A percentile compares a stretch with the other conserved stretches of the same genome.
Conservation (phyloP, 1,140 invertebrate genomes). For the Xylocopa sonorina region DNA sequence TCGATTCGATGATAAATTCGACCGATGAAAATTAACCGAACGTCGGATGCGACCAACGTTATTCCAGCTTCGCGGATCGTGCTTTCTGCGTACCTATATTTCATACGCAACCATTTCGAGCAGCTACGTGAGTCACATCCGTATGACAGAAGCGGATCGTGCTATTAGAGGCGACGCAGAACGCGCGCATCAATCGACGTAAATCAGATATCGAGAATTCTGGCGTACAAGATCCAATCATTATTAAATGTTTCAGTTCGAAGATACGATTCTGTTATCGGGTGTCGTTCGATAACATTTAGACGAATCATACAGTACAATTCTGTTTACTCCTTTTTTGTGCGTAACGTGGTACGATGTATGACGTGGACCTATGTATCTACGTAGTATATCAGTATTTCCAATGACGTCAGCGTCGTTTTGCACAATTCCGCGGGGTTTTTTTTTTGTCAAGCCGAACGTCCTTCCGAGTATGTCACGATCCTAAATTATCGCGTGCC, state of each 20-base stretch:
- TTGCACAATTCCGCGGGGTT: not conserved
- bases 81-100: not conserved
- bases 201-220: constrained; percentile 24
- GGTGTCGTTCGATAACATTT: not conserved
- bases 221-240: too few species aligned
- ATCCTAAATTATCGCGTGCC: constrained; percentile 41
- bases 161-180: not conserved
- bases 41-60: not conserved
- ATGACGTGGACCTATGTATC: too few species aligned
- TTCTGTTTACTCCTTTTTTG: not conserved
- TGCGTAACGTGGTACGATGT: not conserved
- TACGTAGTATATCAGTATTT: not conserved
- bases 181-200: not conserved
- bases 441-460: not conserved
- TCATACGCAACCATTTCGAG: not conserved
- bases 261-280: not conserved
- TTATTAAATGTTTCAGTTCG: constrained; percentile 4
- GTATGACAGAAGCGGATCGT: not conserved
- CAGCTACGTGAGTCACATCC: constrained; percentile 8
- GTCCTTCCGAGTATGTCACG: constrained; percentile 19
- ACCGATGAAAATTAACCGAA: not conserved
- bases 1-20: not conserved
- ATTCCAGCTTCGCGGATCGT: not conserved
- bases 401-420: not conserved
- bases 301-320: not conserved